Conservation (phyloP, 2,888 invertebrate species). For the Dinocampus coccinellae region DNA sequence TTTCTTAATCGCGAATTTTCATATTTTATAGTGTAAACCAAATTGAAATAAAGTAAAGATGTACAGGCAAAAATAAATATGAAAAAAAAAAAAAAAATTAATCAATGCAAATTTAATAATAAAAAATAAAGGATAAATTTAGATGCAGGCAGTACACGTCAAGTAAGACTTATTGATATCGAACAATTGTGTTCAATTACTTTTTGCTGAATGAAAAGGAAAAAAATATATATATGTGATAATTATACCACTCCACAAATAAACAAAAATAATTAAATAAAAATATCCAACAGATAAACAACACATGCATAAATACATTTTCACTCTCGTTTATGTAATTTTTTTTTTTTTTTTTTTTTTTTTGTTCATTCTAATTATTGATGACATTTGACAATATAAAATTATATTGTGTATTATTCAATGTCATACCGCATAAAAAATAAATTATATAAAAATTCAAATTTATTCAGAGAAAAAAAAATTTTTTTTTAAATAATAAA, state of each 20-base stretch:
- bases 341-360: too few species aligned
- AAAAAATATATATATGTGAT: conserved; percentile 49
- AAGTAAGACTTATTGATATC: conserved; percentile 50
- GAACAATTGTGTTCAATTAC: conserved; percentile 57
- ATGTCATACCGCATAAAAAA: background rate
- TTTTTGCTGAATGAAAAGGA: conserved; percentile 45
- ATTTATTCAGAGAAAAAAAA: background rate
- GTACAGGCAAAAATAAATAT: conserved; percentile 21
- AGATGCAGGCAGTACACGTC: conserved; percentile 44
- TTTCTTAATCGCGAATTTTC: conserved; percentile 53
- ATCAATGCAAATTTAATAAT: conserved; percentile 18
- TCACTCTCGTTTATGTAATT: background rate
- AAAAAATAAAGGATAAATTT: conserved; percentile 24
- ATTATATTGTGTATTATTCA: background rate
- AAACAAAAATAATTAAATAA: conserved; percentile 31
- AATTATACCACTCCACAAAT: too few species aligned
- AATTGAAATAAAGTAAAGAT: conserved; percentile 9
- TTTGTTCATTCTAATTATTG: background rate
- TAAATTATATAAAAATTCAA: background rate
- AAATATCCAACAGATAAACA: conserved; percentile 27
- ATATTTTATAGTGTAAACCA: conserved; percentile 49
- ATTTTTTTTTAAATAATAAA: too few species aligned
- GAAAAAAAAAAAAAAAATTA: conserved; percentile 23
- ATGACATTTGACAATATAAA: background rate
- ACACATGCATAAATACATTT: conserved; percentile 6